Percentiles rank a stretch among this genome's conserved stretches.
These are phyloP conservation scores for Hyalella azteca DNA, from an alignment of 2,888 invertebrate genomes.

Conservation along the genomic window DNA sequence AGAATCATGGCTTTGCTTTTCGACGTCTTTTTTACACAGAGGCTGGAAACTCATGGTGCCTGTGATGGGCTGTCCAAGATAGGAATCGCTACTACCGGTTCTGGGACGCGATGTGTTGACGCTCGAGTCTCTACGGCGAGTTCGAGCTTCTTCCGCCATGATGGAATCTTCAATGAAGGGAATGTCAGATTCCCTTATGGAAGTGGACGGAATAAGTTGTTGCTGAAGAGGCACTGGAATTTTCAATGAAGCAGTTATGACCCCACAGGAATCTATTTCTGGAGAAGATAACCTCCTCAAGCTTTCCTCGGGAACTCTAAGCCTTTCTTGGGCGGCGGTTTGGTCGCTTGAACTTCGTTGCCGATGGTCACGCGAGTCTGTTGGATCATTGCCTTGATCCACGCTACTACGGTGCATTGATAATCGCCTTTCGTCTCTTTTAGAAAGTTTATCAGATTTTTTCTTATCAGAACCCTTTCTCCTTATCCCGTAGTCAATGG, in stretches of 20 bases:
- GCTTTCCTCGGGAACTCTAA: slow-evolving; percentile 58
- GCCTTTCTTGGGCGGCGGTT: slow-evolving; percentile 45
- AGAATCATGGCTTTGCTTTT: slow-evolving; percentile 57
- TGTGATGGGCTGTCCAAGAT: slow-evolving; percentile 53
- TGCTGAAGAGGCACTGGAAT: slow-evolving; percentile 69
- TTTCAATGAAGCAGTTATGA: slow-evolving; percentile 81
- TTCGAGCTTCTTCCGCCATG: slow-evolving; percentile 41
- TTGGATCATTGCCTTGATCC: slow-evolving; percentile 2
- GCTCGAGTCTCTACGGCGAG: slow-evolving; percentile 34
- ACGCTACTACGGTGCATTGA: neutral
- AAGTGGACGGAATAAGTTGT: slow-evolving; percentile 63
- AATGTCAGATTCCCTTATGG: slow-evolving; percentile 67
- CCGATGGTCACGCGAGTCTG: slow-evolving; percentile 17
- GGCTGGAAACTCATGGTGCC: slow-evolving; percentile 57
- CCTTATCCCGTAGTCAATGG: slow-evolving; percentile 41
- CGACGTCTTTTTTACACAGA: slow-evolving; percentile 50
- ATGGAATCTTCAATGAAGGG: slow-evolving; percentile 71
- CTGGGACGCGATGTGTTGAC: slow-evolving; percentile 44
- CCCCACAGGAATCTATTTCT: slow-evolving; percentile 62
- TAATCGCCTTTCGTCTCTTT: slow-evolving; percentile 9
- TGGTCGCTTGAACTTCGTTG: slow-evolving; percentile 45
- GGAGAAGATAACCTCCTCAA: slow-evolving; percentile 61
- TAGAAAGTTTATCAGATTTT: slow-evolving; percentile 39
- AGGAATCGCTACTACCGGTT: slow-evolving; percentile 56
- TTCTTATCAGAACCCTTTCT: slow-evolving; percentile 47